Conservation (phyloP, 2,113 vertebrate genomes). For the Passer domesticus region DNA sequence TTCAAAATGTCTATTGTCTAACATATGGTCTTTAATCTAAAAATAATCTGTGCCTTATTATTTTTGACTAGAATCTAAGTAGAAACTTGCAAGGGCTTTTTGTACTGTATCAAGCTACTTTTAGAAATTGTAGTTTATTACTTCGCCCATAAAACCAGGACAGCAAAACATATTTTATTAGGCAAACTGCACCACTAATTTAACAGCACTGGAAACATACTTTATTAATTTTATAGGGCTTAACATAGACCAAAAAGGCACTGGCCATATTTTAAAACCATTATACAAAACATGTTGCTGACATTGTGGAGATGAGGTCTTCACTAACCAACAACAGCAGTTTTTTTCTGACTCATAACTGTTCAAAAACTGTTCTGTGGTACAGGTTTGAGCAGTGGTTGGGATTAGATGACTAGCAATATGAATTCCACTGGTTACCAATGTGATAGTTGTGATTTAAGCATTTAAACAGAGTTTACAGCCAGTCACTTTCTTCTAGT, state of each 20-base stretch:
- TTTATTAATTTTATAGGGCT: slow-evolving; percentile 32
- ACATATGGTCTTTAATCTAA: slow-evolving; percentile 26
- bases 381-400: background rate
- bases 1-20: background rate
- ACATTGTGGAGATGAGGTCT: background rate
- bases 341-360: background rate
- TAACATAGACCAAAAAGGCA: background rate
- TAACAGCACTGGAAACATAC: slow-evolving; percentile 32
- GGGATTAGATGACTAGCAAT: background rate
- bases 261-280: background rate
- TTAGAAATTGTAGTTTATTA: slow-evolving; percentile 23
- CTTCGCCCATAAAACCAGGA: background rate
- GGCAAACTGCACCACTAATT: slow-evolving; percentile 29
- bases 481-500: fast-evolving
- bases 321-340: background rate
- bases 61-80: background rate
- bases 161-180: slow-evolving; percentile 44
- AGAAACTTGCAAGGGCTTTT: background rate
- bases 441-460: background rate
- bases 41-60: background rate
- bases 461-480: background rate
- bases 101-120: background rate
- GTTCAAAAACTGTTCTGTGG: background rate
- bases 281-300: background rate
- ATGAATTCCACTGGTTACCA: background rate